phyloP scores from a whole-genome alignment of 2,113 vertebrate genomes.

The Sterna hirundo region DNA sequence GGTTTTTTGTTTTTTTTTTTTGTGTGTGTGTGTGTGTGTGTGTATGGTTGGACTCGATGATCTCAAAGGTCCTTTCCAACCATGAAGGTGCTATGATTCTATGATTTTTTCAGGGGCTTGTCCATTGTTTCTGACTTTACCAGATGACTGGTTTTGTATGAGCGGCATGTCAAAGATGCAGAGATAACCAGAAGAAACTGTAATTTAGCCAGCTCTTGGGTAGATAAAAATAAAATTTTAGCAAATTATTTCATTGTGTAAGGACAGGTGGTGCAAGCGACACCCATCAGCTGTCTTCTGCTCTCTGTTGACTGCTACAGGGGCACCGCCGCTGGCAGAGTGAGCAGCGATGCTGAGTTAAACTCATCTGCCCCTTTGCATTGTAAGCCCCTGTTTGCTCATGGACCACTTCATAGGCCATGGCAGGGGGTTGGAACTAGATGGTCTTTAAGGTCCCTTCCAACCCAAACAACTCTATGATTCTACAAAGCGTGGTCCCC shows the following conservation, averaged over 20 bases:
- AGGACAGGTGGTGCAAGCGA: not conserved
- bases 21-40: no score
- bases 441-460: not conserved
- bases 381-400: not conserved
- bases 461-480: not conserved
- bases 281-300: not conserved
- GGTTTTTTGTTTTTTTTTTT: no score
- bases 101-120: slow-evolving; percentile 12
- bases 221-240: not conserved
- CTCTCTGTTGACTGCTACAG: not conserved
- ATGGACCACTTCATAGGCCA: not conserved
- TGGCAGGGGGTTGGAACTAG: not conserved
- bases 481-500: not conserved
- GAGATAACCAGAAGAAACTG: slow-evolving; percentile 31
- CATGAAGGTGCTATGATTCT: no score
- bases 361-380: not conserved
- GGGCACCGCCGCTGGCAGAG: not conserved
- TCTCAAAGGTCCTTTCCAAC: no score
- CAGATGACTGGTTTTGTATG: not conserved
- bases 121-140: slow-evolving; percentile 32
- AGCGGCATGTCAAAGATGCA: not conserved
- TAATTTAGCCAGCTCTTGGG: slow-evolving; percentile 3
- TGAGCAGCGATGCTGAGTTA: not conserved
- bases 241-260: not conserved
- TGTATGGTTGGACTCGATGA: no score